phyloP scores from a whole-genome alignment of 2,113 vertebrate genomes.

The Solea senegalensis region DNA sequence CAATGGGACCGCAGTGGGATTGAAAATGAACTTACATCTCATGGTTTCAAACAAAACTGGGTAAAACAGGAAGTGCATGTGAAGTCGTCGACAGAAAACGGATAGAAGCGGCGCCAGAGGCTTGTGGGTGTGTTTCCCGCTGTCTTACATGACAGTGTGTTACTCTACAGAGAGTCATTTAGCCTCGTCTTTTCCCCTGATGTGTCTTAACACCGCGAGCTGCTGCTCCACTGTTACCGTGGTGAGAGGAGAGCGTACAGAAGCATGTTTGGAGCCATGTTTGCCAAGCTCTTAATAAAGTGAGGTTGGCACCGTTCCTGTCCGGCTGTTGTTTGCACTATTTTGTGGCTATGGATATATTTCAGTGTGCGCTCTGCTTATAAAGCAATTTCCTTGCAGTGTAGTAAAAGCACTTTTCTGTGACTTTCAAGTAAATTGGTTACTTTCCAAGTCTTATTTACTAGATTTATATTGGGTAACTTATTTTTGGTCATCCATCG shows the following conservation, averaged over 20 bases:
- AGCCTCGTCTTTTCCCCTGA: slow-evolving; percentile 5
- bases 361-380: not conserved
- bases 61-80: not conserved
- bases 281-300: slow-evolving; percentile 40
- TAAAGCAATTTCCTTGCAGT: not conserved
- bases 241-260: not conserved
- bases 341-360: not conserved
- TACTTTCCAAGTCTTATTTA: too few species aligned
- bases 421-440: too few species aligned
- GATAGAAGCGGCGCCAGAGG: not conserved
- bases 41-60: slow-evolving; percentile 5
- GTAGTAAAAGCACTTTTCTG: not conserved
- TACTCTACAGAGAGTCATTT: slow-evolving; percentile 5
- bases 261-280: slow-evolving; percentile 29
- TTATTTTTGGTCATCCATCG: too few species aligned
- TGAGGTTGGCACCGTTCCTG: not conserved
- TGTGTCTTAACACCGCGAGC: slow-evolving; percentile 3
- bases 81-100: not conserved
- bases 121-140: slow-evolving; percentile 5
- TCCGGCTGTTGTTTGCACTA: slow-evolving; percentile 8
- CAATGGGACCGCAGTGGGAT: not conserved
- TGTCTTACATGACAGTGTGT: slow-evolving; percentile 14
- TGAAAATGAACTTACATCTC: not conserved
- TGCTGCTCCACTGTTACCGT: slow-evolving; percentile 30
- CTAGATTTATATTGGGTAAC: too few species aligned